A percentile compares a stretch with the other conserved stretches of the same genome.
Conservation (phyloP, 2,888 invertebrate species). For the Acanthosoma haemorrhoidale region DNA sequence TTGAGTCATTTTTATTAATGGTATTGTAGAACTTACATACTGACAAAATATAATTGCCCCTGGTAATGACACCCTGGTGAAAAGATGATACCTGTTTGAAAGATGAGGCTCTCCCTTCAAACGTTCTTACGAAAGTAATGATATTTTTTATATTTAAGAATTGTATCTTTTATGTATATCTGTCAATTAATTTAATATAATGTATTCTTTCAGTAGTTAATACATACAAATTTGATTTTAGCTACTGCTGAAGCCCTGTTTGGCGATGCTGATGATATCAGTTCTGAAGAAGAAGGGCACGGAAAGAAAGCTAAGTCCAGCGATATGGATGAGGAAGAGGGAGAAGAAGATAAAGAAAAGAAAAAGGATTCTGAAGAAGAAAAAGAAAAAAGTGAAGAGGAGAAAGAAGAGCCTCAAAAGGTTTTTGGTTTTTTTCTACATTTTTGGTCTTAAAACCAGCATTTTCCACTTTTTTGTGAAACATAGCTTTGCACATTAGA, state of each 20-base stretch:
- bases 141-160: neutral
- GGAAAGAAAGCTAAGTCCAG: conserved; percentile 41
- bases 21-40: too few relatives aligned
- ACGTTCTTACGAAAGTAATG: neutral
- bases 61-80: too few relatives aligned
- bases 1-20: too few relatives aligned
- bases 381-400: conserved; percentile 46
- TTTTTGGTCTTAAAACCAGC: conserved; percentile 20
- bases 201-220: neutral
- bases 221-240: too few relatives aligned
- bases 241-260: conserved; percentile 72
- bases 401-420: conserved; percentile 49
- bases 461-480: too few relatives aligned
- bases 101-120: too few relatives aligned
- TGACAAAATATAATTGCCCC: too few relatives aligned
- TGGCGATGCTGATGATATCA: conserved; percentile 90
- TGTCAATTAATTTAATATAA: neutral
- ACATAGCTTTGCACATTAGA: too few relatives aligned
- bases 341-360: conserved; percentile 43
- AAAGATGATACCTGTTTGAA: too few relatives aligned
- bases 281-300: conserved; percentile 62
- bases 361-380: conserved; percentile 43
- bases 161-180: too few relatives aligned
- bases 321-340: conserved; percentile 42
- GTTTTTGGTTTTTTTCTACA: conserved; percentile 39